These are phyloP conservation scores for Abscondita cerata DNA, from an alignment of 2,888 invertebrate species.

Conservation along the genomic window DNA sequence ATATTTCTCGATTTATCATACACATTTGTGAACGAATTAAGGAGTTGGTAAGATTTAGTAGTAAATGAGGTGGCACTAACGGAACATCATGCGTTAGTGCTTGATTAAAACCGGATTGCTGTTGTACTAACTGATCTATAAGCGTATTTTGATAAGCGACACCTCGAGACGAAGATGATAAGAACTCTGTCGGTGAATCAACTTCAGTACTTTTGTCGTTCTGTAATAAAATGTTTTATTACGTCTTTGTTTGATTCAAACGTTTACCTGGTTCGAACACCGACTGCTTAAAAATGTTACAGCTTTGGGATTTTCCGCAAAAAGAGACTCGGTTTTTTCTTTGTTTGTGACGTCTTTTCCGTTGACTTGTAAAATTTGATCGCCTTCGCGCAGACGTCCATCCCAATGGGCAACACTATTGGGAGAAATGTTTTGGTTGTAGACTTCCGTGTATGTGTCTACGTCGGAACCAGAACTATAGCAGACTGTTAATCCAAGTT, in stretches of 20 bases:
- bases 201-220: slow-evolving; percentile 50
- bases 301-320: slow-evolving; percentile 64
- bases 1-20: slow-evolving; percentile 63
- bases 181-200: slow-evolving; percentile 43
- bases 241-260: neutral
- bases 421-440: slow-evolving; percentile 70
- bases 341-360: slow-evolving; percentile 67
- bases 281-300: slow-evolving; percentile 68
- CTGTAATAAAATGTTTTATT: slow-evolving; percentile 38
- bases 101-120: slow-evolving; percentile 50
- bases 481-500: slow-evolving; percentile 72
- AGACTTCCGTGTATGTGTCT: slow-evolving; percentile 67
- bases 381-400: slow-evolving; percentile 67
- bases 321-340: slow-evolving; percentile 67
- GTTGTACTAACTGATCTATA: slow-evolving; percentile 60
- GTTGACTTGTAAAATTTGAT: slow-evolving; percentile 68
- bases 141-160: slow-evolving; percentile 61
- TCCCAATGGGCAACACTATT: slow-evolving; percentile 67
- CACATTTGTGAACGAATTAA: slow-evolving; percentile 54
- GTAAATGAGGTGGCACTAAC: slow-evolving; percentile 54
- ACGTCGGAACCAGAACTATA: slow-evolving; percentile 66
- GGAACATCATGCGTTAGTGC: slow-evolving; percentile 48
- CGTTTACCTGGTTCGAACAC: slow-evolving; percentile 62
- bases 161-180: slow-evolving; percentile 46
- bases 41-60: slow-evolving; percentile 52